A percentile compares a stretch with the other conserved stretches of the same genome.
phyloP scores from a whole-genome alignment of 2,888 invertebrate genomes.

The Nephrocerus scutellatus region DNA sequence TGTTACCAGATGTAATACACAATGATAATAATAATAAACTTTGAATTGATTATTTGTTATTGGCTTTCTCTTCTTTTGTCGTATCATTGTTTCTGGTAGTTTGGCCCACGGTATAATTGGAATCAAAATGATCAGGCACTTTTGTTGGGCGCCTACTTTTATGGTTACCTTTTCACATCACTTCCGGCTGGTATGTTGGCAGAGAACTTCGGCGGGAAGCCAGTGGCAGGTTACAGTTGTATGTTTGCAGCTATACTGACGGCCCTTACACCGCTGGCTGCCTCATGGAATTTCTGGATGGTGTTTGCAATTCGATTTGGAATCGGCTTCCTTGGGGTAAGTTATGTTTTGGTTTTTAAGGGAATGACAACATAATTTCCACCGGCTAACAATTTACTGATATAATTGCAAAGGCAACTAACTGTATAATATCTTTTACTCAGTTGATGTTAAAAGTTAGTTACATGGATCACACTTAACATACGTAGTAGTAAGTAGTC shows the following conservation, averaged over 20 bases:
- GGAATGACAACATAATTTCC: no score
- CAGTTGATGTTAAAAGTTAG: no score
- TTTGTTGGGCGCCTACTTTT: conserved; percentile 62
- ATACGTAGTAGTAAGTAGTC: no score
- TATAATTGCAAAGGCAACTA: no score
- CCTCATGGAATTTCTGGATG: conserved; percentile 52
- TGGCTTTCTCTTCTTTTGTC: conserved; percentile 5
- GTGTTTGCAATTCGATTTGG: conserved; percentile 55
- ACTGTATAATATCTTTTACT: no score
- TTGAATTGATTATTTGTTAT: conserved; percentile 9
- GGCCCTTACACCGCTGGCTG: conserved; percentile 55
- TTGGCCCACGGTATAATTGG: conserved; percentile 54
- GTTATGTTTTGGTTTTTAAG: conserved; percentile 25
- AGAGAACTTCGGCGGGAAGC: conserved; percentile 57
- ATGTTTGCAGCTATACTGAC: conserved; percentile 52
- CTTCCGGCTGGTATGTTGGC: conserved; percentile 59
- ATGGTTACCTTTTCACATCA: conserved; percentile 62
- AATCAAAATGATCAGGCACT: conserved; percentile 56
- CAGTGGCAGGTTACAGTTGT: conserved; percentile 52
- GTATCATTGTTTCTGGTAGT: conserved; percentile 33
- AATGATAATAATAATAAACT: background rate
- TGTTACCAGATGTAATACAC: conserved; percentile 36
- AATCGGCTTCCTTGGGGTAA: conserved; percentile 59
- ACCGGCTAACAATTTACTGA: no score
- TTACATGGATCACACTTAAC: no score